These are phyloP conservation scores for Pristionchus mayeri DNA, from an alignment of 2,888 invertebrate genomes.

Conservation along the genomic window DNA sequence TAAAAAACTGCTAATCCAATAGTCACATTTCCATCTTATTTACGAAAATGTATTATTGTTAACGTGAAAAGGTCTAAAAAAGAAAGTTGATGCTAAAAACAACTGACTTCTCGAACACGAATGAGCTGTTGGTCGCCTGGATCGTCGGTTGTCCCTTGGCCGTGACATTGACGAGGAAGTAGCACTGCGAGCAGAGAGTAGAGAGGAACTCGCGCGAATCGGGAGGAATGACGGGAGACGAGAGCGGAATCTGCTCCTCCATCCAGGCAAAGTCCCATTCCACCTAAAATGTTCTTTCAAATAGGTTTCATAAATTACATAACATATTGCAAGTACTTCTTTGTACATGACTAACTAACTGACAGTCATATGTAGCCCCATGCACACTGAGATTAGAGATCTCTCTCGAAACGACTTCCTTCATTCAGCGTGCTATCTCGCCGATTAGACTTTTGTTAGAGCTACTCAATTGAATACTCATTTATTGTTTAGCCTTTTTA, in stretches of 20 bases:
- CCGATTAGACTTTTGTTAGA: too few relatives aligned
- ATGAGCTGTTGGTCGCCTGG: slow-evolving; percentile 65
- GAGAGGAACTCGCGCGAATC: slow-evolving; percentile 70
- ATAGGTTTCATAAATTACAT: background rate
- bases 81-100: background rate
- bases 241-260: slow-evolving; percentile 72
- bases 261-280: slow-evolving; percentile 75
- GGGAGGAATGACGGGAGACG: slow-evolving; percentile 68
- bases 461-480: too few relatives aligned
- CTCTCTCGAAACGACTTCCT: background rate
- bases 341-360: too few relatives aligned
- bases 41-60: background rate
- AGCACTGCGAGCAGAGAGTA: slow-evolving; percentile 72
- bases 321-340: background rate
- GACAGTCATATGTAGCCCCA: too few relatives aligned
- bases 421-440: too few relatives aligned
- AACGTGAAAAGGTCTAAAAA: too few relatives aligned
- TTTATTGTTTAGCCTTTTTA: too few relatives aligned
- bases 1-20: too few relatives aligned
- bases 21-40: too few relatives aligned
- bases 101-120: slow-evolving; percentile 70
- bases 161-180: slow-evolving; percentile 71
- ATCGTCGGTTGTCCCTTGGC: slow-evolving; percentile 72
- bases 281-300: slow-evolving; percentile 55
- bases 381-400: too few relatives aligned